These are phyloP conservation scores for Phorcus lineatus DNA, from an alignment of 2,888 invertebrate species.

Conservation along the genomic window DNA sequence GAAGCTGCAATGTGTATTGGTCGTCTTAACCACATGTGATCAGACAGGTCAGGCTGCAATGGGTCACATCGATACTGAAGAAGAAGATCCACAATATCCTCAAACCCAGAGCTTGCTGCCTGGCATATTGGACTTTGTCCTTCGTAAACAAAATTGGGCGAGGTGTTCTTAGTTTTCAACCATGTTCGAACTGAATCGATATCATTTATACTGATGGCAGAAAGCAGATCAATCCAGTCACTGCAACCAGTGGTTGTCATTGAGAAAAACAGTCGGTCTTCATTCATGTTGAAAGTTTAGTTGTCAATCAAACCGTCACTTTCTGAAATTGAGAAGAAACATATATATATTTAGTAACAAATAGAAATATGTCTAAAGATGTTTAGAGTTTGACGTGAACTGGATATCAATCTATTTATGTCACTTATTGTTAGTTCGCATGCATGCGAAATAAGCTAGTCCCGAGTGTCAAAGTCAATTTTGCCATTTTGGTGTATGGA, in stretches of 20 bases:
- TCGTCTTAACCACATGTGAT: slow-evolving; percentile 61
- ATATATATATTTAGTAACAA: too few species aligned
- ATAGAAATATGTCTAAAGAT: too few species aligned
- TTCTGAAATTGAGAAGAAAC: too few species aligned
- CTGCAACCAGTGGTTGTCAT: not conserved
- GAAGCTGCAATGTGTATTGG: slow-evolving; percentile 69
- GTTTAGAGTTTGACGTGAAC: too few species aligned
- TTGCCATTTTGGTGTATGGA: too few species aligned
- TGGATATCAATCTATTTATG: too few species aligned
- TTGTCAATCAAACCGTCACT: too few species aligned
- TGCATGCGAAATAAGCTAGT: too few species aligned
- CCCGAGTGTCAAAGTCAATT: too few species aligned
- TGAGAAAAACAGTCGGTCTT: not conserved
- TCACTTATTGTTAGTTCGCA: too few species aligned
- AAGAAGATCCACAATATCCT: slow-evolving; percentile 55
- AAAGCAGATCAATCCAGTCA: slow-evolving; percentile 3
- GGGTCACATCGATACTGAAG: slow-evolving; percentile 60
- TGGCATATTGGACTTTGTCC: slow-evolving; percentile 56
- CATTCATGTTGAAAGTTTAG: not conserved
- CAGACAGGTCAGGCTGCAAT: slow-evolving; percentile 47
- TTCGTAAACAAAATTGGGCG: slow-evolving; percentile 52
- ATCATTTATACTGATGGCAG: slow-evolving; percentile 15
- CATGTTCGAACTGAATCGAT: not conserved
- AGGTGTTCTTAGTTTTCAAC: slow-evolving; percentile 37
- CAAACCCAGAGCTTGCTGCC: slow-evolving; percentile 53